Evolutionary conservation across 2,888 invertebrate genomes (phyloP), one percentile per base, ranked within the genome.

Genomic region (Dolomedes plantarius): DNA sequence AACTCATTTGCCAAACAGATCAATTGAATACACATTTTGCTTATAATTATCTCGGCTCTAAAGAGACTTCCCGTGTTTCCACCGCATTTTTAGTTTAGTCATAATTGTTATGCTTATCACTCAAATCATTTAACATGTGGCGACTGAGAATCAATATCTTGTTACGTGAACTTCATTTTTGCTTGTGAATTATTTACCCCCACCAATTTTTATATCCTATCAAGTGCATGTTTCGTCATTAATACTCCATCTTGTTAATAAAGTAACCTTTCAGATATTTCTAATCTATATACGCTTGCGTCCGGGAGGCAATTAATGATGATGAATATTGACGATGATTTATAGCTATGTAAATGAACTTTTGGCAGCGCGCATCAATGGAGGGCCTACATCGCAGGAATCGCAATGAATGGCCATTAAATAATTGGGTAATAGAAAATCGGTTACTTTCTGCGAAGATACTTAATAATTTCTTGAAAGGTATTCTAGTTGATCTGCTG

Each of bases 291-390:
- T 46, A 46, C 46, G 46, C 46, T 46, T 9, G 16, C 9, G n/a
- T 2, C n/a, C 2, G 16, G 46, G n/a, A 16, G 46, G n/a, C 56
- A 6, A 56, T 56, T 56, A 56, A 23, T 56, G 9, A 46, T 23
- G 56, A 56, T 56, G 56, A 56, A 56, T 56, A 56, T 56, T 56
- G 56, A 56, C 23, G 56, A 56, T 56, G 56, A 56, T 56, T 23
- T 56, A 23, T 56, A 19, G 23, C 56, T 3, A 56, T 19, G 19
- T 16, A 23, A 23, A 56, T 16, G 56, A 46, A n/a, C 46, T 46
- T 46, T 46, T 16, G 16, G 16, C 2, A 16, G 46, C 9, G 2
- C 46, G 7, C 16, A 2, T 46, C 16, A 2, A 46, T 46, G 5
- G 11, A 16, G 46, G 16, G 2, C 2, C 16, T 46, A 46, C 9